Base-by-base conservation (phyloP, 2,888 invertebrate species). In the Baccha elongata region DNA sequence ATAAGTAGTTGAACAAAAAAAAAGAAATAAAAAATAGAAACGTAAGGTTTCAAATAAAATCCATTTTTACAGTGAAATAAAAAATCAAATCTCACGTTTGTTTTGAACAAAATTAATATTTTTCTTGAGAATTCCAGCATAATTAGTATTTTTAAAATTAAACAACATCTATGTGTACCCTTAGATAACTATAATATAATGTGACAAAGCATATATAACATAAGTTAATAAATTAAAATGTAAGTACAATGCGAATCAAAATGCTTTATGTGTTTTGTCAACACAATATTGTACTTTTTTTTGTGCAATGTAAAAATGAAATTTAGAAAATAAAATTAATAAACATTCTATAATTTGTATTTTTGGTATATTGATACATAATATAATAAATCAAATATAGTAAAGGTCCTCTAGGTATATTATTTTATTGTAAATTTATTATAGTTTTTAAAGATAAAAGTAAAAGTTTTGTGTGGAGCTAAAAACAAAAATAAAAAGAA, bases 191-290 rank as follows among this genome's bases (percentile, higher is more conserved):
- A 21, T 67, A 23, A 32, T 8, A 32, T 55, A 42, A 17, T 29
- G 13, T 68, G 35, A 55, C 15, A 58, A 67, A 40, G 50, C 40
- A 35, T 62, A 62, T 62, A 29, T 35, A 40, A 53, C n/a, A 29
- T 26, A 60, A 60, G n/a, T 37, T 2, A n/a, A 48, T 23, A 48
- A 35, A 40, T 21, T 13, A 46, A 37, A 15, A 53, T 64, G 32
- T n/a, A n/a, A n/a, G n/a, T 26, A 52, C 32, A 60, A 68, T 35
- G 11, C 0, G 58, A 53, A 72, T 29, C 52, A 71, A 76, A 76
- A 67, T 65, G 81, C 76, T 76, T 81, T 75, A 60, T 67, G 71
- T 76, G 60, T 75, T 75, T 76, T 53, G 48, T 52, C n/a, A 13
- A 52, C 10, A 55, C n/a, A 8, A 29, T 8, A 40, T 23, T 40